phyloP scores from a whole-genome alignment of 2,888 invertebrate genomes.

The Ephialtes manifestator region DNA sequence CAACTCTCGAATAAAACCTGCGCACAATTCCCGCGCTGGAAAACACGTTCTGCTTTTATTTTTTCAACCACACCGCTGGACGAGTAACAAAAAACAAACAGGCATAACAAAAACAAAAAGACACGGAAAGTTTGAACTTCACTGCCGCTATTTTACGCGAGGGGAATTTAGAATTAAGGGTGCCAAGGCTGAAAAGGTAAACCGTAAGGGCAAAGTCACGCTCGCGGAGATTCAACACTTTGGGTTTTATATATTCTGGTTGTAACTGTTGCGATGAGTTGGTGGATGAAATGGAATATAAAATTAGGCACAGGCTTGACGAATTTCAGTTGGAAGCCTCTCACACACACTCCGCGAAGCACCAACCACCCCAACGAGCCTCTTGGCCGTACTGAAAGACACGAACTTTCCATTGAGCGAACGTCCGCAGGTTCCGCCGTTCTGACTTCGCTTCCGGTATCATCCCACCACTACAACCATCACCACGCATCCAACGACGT shows the following conservation, averaged over 20 bases:
- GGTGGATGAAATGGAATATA: conserved; percentile 13
- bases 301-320: neutral
- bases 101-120: neutral
- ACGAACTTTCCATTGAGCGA: conserved; percentile 85
- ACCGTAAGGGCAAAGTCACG: neutral
- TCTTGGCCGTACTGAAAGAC: conserved; percentile 80
- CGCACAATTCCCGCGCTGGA: neutral
- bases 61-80: neutral
- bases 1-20: neutral
- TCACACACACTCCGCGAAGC: neutral
- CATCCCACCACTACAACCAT: conserved; percentile 81
- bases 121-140: neutral
- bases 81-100: neutral
- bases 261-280: neutral
- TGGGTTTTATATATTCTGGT: conserved; percentile 11
- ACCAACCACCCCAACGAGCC: conserved; percentile 71
- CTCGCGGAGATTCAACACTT: conserved; percentile 1
- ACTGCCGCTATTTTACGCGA: conserved; percentile 19
- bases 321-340: neutral
- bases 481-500: conserved; percentile 70
- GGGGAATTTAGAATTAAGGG: conserved; percentile 1
- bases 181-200: no score
- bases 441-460: conserved; percentile 84
- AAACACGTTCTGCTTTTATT: neutral
- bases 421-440: conserved; percentile 84